Evolutionary conservation across 1,140 invertebrate genomes (phyloP).

Genomic region (Trachymyrmex cornetzi): DNA sequence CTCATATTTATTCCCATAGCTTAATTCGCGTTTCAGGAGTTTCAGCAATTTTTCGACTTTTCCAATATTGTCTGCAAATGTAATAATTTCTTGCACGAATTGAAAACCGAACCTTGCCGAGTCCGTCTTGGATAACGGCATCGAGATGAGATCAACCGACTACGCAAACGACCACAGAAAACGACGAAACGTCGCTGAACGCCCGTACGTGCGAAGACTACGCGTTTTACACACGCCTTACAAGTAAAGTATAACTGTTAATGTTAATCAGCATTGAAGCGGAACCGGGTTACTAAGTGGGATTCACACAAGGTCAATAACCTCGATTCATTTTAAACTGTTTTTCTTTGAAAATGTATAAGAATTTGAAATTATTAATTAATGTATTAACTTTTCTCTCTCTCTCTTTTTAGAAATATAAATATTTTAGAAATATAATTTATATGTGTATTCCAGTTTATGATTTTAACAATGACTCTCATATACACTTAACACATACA

Average conservation of each 20-base stretch:
- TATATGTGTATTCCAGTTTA: neutral
- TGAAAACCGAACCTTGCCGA: neutral
- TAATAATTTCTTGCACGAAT: neutral
- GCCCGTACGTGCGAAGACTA: constrained; percentile 25
- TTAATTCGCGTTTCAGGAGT: neutral
- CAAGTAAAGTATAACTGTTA: constrained; percentile 76
- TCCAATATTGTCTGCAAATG: neutral
- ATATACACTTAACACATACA: neutral
- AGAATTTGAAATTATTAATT: neutral
- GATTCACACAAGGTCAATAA: constrained; percentile 70
- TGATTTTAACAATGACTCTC: neutral
- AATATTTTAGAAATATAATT: too few relatives aligned
- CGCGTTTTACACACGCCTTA: constrained; percentile 8
- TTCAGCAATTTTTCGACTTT: neutral
- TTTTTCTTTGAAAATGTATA: neutral
- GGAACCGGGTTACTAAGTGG: constrained; percentile 76
- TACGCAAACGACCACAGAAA: constrained; percentile 36
- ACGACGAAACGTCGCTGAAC: constrained; percentile 24
- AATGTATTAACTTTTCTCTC: neutral
- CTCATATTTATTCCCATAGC: neutral
- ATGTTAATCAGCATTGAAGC: constrained; percentile 77
- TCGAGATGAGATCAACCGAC: constrained; percentile 23
- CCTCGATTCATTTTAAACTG: constrained; percentile 45
- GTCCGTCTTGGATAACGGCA: constrained; percentile 60
- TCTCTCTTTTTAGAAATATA: too few relatives aligned